Evolutionary conservation across 2,888 invertebrate species (phyloP), one percentile per base, ranked within the genome.

Genomic region (Heteropelma amictum): DNA sequence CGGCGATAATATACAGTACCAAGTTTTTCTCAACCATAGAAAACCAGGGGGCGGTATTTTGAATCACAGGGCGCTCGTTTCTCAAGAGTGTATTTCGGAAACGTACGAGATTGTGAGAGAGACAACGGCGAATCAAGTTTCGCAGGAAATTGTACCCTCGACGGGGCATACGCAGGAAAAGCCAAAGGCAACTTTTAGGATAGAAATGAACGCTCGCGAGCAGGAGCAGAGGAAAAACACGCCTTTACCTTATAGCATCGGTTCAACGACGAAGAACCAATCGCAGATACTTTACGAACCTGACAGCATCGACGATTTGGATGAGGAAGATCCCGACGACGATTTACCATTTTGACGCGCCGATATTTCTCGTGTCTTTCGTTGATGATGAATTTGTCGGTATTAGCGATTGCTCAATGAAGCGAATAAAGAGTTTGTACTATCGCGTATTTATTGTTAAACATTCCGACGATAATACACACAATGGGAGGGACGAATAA

Each of bases 291-390:
- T 93, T 80, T 96, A 96, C 84, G 92, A 93, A 78, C 94, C 95
- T 7, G 96, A 96, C 89, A 93, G 93, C 63, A 91, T 92, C 1
- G 96, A 96, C 87, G 96, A 96, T 86, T 94, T 95, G 91, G 96
- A 96, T 84, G 95, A 95, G 83, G 96, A 96, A 89, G 95, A 96
- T 89, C 96, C 96, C 1, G 96, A 96, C 90, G 95, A 96, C 88
- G 96, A 96, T 90, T 90, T 96, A 74, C 93, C 94, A 89, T 93
- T 95, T 83, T 93, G 90, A 89, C 17, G 30, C 10, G 38, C 4
- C 28, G 40, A 40, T 54, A 33, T 26, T 49, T 28, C 26, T 65
- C 19, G 21, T 53, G 42, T 8, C 42, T 86, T 3, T 82, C 84
- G 49, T 19, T 6, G 2, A 5, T 21, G 7, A 10, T 28, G 28